These are phyloP conservation scores for Trichogramma pretiosum DNA, from an alignment of 1,140 invertebrate genomes.

Conservation along the genomic window DNA sequence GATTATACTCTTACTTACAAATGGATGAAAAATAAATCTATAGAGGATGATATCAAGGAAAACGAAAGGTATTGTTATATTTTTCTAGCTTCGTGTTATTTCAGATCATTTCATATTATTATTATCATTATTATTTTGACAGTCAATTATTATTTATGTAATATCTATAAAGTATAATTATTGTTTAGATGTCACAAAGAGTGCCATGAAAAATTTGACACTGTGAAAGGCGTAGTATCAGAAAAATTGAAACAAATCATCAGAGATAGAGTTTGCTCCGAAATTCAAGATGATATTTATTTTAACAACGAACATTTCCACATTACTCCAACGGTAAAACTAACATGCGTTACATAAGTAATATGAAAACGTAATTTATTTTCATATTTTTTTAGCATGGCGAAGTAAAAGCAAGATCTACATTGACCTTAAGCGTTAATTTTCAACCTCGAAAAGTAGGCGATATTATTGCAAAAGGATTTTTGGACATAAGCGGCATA, in stretches of 20 bases:
- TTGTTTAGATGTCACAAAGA: neutral
- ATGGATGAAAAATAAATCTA: conserved; percentile 35
- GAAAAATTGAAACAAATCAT: conserved; percentile 23
- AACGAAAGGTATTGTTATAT: conserved; percentile 29
- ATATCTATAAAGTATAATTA: neutral
- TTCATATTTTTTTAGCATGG: conserved; percentile 23
- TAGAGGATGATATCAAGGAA: conserved; percentile 21
- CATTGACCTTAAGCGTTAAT: conserved; percentile 24
- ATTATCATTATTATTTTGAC: too few relatives aligned
- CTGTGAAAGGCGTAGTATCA: neutral
- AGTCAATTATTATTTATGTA: too few relatives aligned
- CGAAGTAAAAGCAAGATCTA: conserved; percentile 32
- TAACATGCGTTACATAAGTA: conserved; percentile 1
- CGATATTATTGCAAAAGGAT: conserved; percentile 27
- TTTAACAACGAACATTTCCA: conserved; percentile 25
- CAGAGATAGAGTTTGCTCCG: conserved; percentile 29
- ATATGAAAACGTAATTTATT: neutral
- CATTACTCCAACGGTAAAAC: conserved; percentile 26
- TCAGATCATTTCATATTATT: too few relatives aligned
- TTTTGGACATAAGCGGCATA: conserved; percentile 33
- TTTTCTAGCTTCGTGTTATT: too few relatives aligned
- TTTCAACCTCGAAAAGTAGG: conserved; percentile 30
- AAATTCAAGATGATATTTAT: conserved; percentile 29
- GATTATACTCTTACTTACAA: conserved; percentile 34
- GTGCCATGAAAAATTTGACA: neutral